Conservation (phyloP, 2,888 invertebrate genomes). For the Oeneis ivallda region DNA sequence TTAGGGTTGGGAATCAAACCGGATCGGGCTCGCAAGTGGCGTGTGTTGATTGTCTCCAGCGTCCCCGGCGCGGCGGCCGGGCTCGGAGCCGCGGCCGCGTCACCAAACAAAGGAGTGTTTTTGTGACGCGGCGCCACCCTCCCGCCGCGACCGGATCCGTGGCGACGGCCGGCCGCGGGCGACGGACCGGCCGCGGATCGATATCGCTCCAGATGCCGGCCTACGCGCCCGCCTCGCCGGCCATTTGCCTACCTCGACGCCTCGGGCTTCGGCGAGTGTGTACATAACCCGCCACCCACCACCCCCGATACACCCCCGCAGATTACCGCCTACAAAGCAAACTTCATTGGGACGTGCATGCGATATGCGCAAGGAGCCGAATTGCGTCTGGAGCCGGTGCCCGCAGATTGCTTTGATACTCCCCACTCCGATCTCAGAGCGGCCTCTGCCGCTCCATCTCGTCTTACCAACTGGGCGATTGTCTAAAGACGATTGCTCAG, state of each 20-base stretch:
- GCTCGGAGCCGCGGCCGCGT: conserved; percentile 44
- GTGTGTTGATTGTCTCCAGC: no score
- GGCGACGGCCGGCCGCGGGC: conserved; percentile 54
- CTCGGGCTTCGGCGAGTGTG: conserved; percentile 74
- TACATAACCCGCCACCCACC: conserved; percentile 78
- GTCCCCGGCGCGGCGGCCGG: conserved; percentile 29
- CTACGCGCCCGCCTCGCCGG: conserved; percentile 78
- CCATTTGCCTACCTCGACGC: conserved; percentile 82
- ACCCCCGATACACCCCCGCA: conserved; percentile 77
- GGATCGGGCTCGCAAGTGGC: no score
- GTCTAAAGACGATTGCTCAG: no score
- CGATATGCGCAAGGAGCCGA: conserved; percentile 81
- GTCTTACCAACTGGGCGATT: conserved; percentile 44
- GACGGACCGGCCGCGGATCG: conserved; percentile 67
- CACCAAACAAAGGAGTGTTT: conserved; percentile 79
- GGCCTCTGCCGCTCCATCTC: conserved; percentile 53
- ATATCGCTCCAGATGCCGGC: conserved; percentile 79
- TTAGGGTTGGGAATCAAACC: no score
- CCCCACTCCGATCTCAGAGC: conserved; percentile 53
- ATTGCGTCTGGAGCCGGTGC: conserved; percentile 64
- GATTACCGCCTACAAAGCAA: conserved; percentile 82
- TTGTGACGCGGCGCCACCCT: conserved; percentile 69
- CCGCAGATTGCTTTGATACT: conserved; percentile 76
- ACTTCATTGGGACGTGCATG: conserved; percentile 82
- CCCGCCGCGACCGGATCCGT: conserved; percentile 68